Conservation (phyloP, 2,113 vertebrate genomes). For the Microtus montanus region DNA sequence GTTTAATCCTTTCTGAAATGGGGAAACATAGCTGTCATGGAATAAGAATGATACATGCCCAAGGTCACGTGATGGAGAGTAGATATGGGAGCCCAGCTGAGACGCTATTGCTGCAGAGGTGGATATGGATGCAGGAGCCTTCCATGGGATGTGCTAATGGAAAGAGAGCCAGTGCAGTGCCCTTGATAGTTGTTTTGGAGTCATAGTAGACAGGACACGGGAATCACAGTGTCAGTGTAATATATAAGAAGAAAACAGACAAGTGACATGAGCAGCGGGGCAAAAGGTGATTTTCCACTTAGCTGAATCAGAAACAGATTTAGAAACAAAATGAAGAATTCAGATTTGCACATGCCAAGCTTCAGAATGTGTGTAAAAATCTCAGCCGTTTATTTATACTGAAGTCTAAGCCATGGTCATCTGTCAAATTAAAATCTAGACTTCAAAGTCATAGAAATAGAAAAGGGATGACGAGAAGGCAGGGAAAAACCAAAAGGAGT, state of each 20-base stretch:
- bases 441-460: neutral
- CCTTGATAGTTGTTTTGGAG: neutral
- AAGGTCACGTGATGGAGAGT: neutral
- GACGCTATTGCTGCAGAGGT: neutral
- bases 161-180: fast-evolving
- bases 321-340: neutral
- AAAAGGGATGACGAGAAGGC: neutral
- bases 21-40: neutral
- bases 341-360: neutral
- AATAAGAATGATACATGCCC: neutral
- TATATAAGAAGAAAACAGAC: neutral
- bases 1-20: neutral
- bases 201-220: neutral
- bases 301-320: neutral
- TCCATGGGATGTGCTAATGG: fast-evolving
- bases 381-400: neutral
- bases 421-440: conserved; percentile 17
- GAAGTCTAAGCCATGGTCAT: neutral
- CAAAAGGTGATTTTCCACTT: neutral
- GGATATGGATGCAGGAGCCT: neutral
- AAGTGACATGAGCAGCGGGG: neutral
- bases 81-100: neutral
- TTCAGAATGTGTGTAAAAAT: neutral
- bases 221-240: neutral
- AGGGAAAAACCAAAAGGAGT: neutral